Base-by-base conservation (phyloP, 1,140 invertebrate genomes). In the Campoletis sonorensis region DNA sequence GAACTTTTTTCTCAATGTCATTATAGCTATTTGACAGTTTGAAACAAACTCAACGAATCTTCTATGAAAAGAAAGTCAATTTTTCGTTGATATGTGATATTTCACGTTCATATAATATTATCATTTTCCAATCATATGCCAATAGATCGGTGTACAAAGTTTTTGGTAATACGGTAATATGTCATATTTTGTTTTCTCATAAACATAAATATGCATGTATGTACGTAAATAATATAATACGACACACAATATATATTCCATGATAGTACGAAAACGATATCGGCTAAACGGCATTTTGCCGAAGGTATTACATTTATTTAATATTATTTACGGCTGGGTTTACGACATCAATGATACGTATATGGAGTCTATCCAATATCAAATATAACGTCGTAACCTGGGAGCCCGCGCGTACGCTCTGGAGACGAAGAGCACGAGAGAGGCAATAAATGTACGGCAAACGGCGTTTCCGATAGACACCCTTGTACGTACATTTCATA, bases 361-460 rank as follows among this genome's bases (percentile, higher is more conserved):
- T 90, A 90, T 87, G 85, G 81, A 88, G 87, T 91, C 88, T 90
- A 91, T 90, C 91, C 90, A 91, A 92, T 92, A 91, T 92, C 90
- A 91, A 92, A 92, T 91, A 92, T 91, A 92, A 91, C 89, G 88
- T 91, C 90, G 88, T 90, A 91, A 88, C 87, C 86, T 67, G 84
- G 84, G 84, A 30, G 61, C 61, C 61, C 21, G 26, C 23, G 23
- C 23, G 61, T 30, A 67, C 86, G 86, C 87, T 85, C 83, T 33
- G 84, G 86, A 82, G 87, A 88, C 86, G 84, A 87, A 67, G 61
- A 85, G 84, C 68, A 78, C 80, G 51, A 80, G 68, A 78, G 84
- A 85, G 87, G 90, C 90, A 90, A 91, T 92, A 92, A 92, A 92
- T 90, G 90, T 91, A 91, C 89, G 88, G 89, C 86, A 90, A 91